Evolutionary conservation across 2,888 invertebrate species (phyloP).

Genomic region (Sympetrum striolatum): DNA sequence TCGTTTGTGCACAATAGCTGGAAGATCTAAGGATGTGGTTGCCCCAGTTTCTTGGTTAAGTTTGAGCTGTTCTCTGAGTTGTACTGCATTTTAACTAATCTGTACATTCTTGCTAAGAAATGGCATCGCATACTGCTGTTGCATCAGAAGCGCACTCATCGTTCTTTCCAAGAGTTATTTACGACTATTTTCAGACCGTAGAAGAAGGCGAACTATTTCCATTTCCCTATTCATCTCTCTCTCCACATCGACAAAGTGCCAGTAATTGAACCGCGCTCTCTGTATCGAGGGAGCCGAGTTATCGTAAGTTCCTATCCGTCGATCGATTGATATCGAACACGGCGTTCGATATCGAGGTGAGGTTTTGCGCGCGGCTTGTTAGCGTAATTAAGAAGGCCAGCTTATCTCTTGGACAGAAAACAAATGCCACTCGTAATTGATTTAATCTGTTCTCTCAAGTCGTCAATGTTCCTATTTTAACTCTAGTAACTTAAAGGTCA

Average conservation of each 20-base stretch:
- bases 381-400: neutral
- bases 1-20: too few species aligned
- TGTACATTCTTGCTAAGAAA: too few species aligned
- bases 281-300: neutral
- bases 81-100: neutral
- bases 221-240: neutral
- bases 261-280: neutral
- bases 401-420: neutral
- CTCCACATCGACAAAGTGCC: neutral
- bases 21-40: too few species aligned
- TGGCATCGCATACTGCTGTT: neutral
- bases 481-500: too few species aligned
- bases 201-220: neutral
- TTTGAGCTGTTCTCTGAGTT: neutral
- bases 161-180: neutral
- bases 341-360: neutral
- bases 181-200: neutral
- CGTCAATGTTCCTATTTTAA: too few species aligned
- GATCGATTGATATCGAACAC: neutral
- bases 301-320: neutral
- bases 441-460: neutral
- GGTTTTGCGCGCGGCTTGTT: neutral
- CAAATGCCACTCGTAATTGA: neutral
- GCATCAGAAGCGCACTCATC: neutral
- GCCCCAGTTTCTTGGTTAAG: too few species aligned